phyloP scores from a whole-genome alignment of 2,113 vertebrate genomes.

The Rhegmatorhina hoffmannsi region DNA sequence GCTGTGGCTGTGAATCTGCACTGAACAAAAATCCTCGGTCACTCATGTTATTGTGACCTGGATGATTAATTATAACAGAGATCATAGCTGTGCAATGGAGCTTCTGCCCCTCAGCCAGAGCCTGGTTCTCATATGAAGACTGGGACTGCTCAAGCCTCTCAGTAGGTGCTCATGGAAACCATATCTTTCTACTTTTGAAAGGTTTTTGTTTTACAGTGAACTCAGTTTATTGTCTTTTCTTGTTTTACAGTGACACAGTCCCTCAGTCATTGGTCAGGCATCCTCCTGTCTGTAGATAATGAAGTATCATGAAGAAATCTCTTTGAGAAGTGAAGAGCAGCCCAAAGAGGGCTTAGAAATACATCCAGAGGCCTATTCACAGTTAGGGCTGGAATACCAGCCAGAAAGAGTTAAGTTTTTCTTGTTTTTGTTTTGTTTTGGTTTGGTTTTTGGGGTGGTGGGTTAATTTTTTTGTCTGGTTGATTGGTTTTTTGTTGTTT shows the following conservation, averaged over 20 bases:
- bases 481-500: background rate
- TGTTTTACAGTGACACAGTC: background rate
- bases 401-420: background rate
- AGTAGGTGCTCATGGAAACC: background rate
- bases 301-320: background rate
- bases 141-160: background rate
- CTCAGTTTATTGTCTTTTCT: background rate
- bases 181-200: background rate
- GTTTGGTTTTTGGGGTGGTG: no score
- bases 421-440: background rate
- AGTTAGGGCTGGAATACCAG: background rate
- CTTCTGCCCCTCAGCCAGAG: background rate
- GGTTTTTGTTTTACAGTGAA: background rate
- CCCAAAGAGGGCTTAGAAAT: background rate
- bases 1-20: background rate
- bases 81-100: background rate
- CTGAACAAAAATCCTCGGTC: background rate
- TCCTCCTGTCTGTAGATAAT: background rate
- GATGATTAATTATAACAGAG: background rate
- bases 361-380: background rate
- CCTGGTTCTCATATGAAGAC: fast-evolving
- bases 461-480: background rate
- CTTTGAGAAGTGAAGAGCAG: background rate
- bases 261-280: background rate
- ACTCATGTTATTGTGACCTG: background rate